Base-by-base conservation (phyloP, 2,888 invertebrate species). In the Protodeltote pygarga region DNA sequence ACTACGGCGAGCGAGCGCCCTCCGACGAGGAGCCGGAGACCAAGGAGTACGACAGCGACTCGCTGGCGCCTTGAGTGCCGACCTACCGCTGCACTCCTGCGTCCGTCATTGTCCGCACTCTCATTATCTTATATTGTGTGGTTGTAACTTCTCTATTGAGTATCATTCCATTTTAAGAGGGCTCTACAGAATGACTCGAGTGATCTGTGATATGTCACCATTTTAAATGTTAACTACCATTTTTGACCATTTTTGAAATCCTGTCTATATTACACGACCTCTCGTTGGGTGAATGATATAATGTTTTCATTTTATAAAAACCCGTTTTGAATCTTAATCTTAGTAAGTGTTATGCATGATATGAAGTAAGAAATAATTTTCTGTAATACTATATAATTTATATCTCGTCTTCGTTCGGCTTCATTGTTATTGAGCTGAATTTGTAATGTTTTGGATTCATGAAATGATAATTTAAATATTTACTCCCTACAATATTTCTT, bases 1-100 rank as follows among this genome's bases (percentile, higher is more conserved):
- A 85, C 48, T 94, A 94, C 77, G 93, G 58, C 40, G 61, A 51
- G 24, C 54, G 40, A 13, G 92, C 29, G 76, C 73, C 10, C 61
- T 53, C 39, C 21, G 44, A 54, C 53, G 47, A 45, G 9, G 60
- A 49, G 4, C 61, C 50, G 9, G 58, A 59, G 34, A 54, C 37
- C 5, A 65, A 65, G 11, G 80, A 81, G 10, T 87, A 85, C 61
- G 87, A 87, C 41, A 76, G 73, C 49, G 90, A 89, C 59, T 90
- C 90, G 23, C 75, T 89, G 24, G 83, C 83, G 11, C 71, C 71
- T 11, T 69, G 51, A 62, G 11, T 14, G 27, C 17, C 16, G 10
- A 17, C 15, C 10, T 34, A 3, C 10, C 10, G 25, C 5, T 6
- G 6, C 16, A 2, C 3, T 15, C 9, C 10, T 15, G 15, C 9